Evolutionary conservation across 2,797 vertebrate species (phyloP).

Genomic region (Rhinogobio ventralis): DNA sequence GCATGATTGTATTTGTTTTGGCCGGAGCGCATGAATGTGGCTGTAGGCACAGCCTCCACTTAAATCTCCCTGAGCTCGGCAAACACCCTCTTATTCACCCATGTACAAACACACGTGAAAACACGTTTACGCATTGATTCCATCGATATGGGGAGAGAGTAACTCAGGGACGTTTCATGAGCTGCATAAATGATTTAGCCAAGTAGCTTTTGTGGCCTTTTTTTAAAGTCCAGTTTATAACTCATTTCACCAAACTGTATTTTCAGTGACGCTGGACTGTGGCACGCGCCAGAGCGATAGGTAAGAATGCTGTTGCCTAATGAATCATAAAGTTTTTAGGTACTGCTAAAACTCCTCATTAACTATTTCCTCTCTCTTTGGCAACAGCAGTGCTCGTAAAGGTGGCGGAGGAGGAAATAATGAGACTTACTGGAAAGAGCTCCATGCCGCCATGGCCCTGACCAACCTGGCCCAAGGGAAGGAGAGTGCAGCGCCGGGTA

Average conservation of each 20-base stretch:
- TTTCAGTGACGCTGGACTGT: conserved; percentile 54
- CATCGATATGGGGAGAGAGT: background rate
- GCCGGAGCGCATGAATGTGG: conserved; percentile 55
- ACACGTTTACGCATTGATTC: conserved; percentile 37
- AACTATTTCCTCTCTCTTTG: conserved; percentile 19
- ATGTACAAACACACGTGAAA: conserved; percentile 33
- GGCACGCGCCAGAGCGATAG: conserved; percentile 43
- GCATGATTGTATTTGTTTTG: conserved; percentile 71
- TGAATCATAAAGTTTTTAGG: conserved; percentile 3
- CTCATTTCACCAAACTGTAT: conserved; percentile 31
- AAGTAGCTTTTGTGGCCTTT: background rate
- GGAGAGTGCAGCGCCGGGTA: conserved; percentile 83
- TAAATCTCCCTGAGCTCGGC: conserved; percentile 55
- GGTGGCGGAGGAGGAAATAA: conserved; percentile 83
- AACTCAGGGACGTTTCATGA: background rate
- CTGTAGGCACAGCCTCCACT: conserved; percentile 54
- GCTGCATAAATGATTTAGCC: conserved; percentile 16
- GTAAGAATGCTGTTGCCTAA: conserved; percentile 26
- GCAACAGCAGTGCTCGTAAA: conserved; percentile 40
- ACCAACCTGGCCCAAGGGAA: conserved; percentile 96
- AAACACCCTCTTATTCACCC: conserved; percentile 40
- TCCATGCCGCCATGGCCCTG: conserved; percentile 98
- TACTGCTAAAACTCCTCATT: conserved; percentile 10
- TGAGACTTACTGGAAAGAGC: conserved; percentile 98
- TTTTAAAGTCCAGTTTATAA: background rate